These are phyloP conservation scores for Mimachlamys varia DNA, from an alignment of 2,888 invertebrate genomes.

Conservation along the genomic window DNA sequence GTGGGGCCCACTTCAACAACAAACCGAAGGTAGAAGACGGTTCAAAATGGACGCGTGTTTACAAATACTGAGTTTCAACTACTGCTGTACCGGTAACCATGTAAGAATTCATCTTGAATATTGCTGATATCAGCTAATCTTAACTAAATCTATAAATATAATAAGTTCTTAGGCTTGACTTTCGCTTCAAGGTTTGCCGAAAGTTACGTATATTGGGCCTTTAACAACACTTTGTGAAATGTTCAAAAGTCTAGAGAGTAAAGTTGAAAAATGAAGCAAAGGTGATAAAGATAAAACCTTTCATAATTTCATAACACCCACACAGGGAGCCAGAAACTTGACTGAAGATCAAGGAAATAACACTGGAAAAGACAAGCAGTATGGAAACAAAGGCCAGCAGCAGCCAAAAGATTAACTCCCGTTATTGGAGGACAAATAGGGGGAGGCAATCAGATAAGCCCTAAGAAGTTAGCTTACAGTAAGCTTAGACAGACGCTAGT, in stretches of 20 bases:
- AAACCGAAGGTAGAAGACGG: no score
- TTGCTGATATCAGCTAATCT: no score
- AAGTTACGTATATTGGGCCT: no score
- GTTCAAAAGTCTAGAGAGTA: neutral
- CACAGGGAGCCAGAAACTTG: neutral
- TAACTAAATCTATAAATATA: no score
- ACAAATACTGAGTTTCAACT: no score
- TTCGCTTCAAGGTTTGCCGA: no score
- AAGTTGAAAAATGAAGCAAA: neutral
- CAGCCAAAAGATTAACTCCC: slow-evolving; percentile 7
- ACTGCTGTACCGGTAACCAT: no score
- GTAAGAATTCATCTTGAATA: no score
- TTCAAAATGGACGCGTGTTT: no score
- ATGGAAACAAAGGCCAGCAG: neutral
- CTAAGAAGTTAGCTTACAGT: neutral
- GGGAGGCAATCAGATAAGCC: neutral
- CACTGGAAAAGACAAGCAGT: neutral
- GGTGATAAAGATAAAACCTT: neutral
- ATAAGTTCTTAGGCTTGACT: no score
- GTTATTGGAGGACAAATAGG: neutral
- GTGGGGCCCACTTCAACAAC: no score
- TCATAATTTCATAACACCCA: neutral
- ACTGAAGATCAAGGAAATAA: neutral
- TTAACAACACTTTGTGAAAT: neutral
- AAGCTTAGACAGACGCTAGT: neutral